Percentiles rank a stretch among this genome's conserved stretches.
phyloP scores from a whole-genome alignment of 2,797 vertebrate species.

The Pseudochaenichthys georgianus region DNA sequence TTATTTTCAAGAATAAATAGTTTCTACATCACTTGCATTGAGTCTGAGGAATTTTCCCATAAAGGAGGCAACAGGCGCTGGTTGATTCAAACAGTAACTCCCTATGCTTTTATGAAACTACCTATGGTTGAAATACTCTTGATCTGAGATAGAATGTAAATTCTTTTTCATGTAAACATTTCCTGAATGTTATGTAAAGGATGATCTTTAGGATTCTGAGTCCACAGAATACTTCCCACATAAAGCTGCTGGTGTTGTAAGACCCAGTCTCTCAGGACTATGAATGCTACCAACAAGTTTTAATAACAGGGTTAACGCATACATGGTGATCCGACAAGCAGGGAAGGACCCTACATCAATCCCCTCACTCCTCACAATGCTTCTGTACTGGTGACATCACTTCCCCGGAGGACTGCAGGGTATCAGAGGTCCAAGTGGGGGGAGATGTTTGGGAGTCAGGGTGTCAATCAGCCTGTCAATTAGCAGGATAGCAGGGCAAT shows the following conservation, averaged over 20 bases:
- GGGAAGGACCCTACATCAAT: conserved; percentile 47
- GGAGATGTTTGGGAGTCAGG: conserved; percentile 13
- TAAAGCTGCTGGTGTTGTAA: conserved; percentile 2
- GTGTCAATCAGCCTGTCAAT: conserved; percentile 66
- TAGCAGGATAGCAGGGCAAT: conserved; percentile 47
- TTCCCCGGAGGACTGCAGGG: conserved; percentile 34
- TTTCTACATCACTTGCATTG: conserved; percentile 6
- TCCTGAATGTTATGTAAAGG: conserved; percentile 11
- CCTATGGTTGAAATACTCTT: conserved; percentile 10
- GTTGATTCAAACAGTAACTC: background rate
- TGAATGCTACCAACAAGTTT: conserved; percentile 34
- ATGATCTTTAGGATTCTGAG: background rate
- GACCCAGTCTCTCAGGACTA: conserved; percentile 13
- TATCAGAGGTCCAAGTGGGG: conserved; percentile 22
- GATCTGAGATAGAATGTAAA: conserved; percentile 25
- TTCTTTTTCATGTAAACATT: conserved; percentile 27
- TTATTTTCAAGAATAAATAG: conserved; percentile 27
- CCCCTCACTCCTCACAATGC: conserved; percentile 64
- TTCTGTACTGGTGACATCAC: conserved; percentile 65
- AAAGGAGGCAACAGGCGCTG: background rate
- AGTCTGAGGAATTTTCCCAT: conserved; percentile 15
- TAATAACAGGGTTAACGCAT: conserved; percentile 56
- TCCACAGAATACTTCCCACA: conserved; percentile 12
- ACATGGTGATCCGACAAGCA: conserved; percentile 22
- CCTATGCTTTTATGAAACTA: conserved; percentile 11